phyloP scores from a whole-genome alignment of 1,140 invertebrate genomes.

The Drosophila lacteicornis region DNA sequence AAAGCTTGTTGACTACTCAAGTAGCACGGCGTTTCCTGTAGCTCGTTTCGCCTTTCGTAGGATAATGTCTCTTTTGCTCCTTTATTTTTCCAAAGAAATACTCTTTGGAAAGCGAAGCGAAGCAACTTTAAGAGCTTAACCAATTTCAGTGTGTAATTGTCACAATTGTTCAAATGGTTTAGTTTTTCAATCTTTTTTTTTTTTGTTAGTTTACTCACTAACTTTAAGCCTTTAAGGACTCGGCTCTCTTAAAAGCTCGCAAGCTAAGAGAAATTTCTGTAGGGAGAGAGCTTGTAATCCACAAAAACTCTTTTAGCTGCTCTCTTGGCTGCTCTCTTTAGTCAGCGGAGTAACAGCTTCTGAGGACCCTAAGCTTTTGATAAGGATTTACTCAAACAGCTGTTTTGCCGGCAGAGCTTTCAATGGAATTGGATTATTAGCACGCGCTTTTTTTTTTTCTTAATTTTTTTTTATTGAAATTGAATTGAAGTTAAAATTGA shows the following conservation, averaged over 20 bases:
- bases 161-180: constrained; percentile 25
- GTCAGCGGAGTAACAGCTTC: constrained; percentile 27
- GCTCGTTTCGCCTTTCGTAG: constrained; percentile 20
- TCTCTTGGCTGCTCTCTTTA: constrained; percentile 1
- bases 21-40: constrained; percentile 62
- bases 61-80: constrained; percentile 1
- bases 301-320: background rate
- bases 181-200: constrained; percentile 1
- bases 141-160: constrained; percentile 31
- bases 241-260: constrained; percentile 41
- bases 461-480: constrained; percentile 1
- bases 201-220: constrained; percentile 13
- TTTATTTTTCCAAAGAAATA: constrained; percentile 7
- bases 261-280: background rate
- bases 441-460: background rate
- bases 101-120: constrained; percentile 42
- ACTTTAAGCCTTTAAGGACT: constrained; percentile 12
- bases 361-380: constrained; percentile 36
- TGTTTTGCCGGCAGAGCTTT: constrained; percentile 39
- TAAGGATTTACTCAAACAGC: constrained; percentile 44
- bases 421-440: background rate
- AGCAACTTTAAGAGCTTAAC: constrained; percentile 50
- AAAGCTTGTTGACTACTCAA: constrained; percentile 78
- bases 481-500: background rate
- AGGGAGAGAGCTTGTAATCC: constrained; percentile 16